Percentiles rank a stretch among this genome's conserved stretches.
phyloP scores from a whole-genome alignment of 1,140 invertebrate genomes.

The Mylabris phalerata region DNA sequence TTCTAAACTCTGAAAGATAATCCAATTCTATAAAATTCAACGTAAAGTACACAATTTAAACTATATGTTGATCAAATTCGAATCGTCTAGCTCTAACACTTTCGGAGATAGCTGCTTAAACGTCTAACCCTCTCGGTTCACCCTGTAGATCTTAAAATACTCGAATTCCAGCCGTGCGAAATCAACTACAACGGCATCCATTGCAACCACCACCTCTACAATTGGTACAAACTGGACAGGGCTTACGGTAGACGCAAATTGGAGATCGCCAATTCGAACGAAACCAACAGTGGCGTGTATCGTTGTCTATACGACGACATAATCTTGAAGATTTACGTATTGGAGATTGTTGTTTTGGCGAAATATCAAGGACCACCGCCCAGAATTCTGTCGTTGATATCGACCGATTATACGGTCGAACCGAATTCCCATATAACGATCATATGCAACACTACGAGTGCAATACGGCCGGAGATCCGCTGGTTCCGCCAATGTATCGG shows the following conservation, averaged over 20 bases:
- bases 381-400: constrained; percentile 25
- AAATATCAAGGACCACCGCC: constrained; percentile 25
- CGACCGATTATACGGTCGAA: constrained; percentile 23
- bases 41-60: no score
- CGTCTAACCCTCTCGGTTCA: no score
- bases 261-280: constrained; percentile 17
- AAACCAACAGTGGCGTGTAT: constrained; percentile 25
- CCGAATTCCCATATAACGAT: constrained; percentile 32
- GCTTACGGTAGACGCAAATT: constrained; percentile 6
- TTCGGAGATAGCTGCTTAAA: no score
- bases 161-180: constrained; percentile 8
- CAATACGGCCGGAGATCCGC: constrained; percentile 27
- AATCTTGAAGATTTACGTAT: constrained; percentile 19
- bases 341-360: constrained; percentile 24
- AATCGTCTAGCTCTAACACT: no score
- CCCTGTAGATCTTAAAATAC: no score
- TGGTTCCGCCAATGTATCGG: constrained; percentile 36
- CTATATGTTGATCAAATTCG: no score
- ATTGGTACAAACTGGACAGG: constrained; percentile 10
- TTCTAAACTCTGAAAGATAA: no score
- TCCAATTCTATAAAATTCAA: no score
- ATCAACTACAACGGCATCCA: constrained; percentile 15
- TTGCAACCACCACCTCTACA: constrained; percentile 5
- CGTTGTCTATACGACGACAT: constrained; percentile 26
- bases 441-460: constrained; percentile 33